A percentile compares a stretch with the other conserved stretches of the same genome.
phyloP scores from a whole-genome alignment of 2,797 vertebrate species.

The Sebastes baramenuke region DNA sequence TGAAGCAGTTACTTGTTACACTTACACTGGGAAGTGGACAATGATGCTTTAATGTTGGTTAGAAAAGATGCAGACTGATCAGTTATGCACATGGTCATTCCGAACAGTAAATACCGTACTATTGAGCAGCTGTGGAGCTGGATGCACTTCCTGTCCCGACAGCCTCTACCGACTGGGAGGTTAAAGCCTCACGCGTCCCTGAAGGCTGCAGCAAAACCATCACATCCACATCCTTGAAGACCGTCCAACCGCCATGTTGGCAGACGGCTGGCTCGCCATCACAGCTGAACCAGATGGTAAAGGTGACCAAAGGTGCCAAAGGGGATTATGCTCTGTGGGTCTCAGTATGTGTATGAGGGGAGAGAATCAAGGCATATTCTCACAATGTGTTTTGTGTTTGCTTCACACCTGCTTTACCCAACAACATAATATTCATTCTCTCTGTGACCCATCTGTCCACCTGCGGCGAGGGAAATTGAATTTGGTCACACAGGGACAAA shows the following conservation, averaged over 20 bases:
- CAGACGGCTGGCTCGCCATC: constrained; percentile 44
- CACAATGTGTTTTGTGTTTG: constrained; percentile 10
- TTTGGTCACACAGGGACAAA: not conserved
- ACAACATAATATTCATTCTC: not conserved
- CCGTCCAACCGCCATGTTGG: constrained; percentile 29
- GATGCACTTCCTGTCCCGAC: not conserved
- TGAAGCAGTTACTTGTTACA: not conserved
- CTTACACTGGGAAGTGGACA: no score
- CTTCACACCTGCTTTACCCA: constrained; percentile 11
- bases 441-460: constrained; percentile 14
- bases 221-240: constrained; percentile 42
- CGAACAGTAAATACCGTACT: not conserved
- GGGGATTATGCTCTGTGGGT: constrained; percentile 36
- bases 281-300: constrained; percentile 59
- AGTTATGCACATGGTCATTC: not conserved
- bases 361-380: constrained; percentile 1
- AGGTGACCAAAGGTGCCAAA: constrained; percentile 50
- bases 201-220: constrained; percentile 23
- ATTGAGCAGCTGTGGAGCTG: constrained; percentile 3
- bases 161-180: not conserved
- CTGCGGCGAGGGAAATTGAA: not conserved
- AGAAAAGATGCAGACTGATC: not conserved
- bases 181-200: constrained; percentile 8
- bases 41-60: not conserved
- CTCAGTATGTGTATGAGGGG: not conserved